phyloP scores from a whole-genome alignment of 2,797 vertebrate species.

The Lithobates sylvaticus region DNA sequence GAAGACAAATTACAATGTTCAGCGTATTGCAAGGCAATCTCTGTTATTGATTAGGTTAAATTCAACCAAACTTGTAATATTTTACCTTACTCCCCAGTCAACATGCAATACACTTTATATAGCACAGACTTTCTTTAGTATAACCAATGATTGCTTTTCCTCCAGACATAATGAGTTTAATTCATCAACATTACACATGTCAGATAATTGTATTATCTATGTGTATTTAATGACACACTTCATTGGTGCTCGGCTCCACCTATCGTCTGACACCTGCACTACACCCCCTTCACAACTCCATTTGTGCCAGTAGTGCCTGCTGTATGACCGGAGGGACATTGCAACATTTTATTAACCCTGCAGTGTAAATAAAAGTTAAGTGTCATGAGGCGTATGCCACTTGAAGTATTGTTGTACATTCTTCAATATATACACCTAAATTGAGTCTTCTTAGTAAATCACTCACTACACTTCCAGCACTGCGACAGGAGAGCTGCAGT shows the following conservation, averaged over 20 bases:
- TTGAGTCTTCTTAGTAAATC: no score
- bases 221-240: not conserved
- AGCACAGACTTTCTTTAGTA: not conserved
- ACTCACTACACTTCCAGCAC: no score
- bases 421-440: no score
- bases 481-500: no score
- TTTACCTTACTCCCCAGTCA: not conserved
- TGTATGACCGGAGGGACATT: no score
- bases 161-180: not conserved
- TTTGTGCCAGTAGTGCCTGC: no score
- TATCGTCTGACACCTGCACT: not conserved
- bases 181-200: not conserved
- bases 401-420: no score
- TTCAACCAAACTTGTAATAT: not conserved
- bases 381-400: no score
- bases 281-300: not conserved
- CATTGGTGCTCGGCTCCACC: not conserved
- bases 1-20: no score
- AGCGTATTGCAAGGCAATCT: no score
- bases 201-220: conserved; percentile 12
- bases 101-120: not conserved
- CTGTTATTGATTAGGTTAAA: not conserved
- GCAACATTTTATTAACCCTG: no score
- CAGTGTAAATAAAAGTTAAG: no score
- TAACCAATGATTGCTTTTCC: not conserved